Evolutionary conservation across 2,888 invertebrate species (phyloP).

Genomic region (Cecidostiba fungosa): DNA sequence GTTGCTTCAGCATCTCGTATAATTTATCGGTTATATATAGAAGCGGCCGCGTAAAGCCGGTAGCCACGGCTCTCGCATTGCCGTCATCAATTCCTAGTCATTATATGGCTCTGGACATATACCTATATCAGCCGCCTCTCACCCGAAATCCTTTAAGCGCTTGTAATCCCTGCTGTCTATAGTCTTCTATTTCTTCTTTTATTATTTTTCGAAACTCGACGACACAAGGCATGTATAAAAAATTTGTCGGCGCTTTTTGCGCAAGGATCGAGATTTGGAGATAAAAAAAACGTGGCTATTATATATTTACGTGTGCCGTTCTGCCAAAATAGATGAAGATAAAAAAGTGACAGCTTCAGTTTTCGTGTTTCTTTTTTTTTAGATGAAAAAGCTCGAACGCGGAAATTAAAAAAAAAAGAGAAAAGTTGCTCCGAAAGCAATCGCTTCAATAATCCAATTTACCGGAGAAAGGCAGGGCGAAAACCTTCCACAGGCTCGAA

Average conservation of each 20-base stretch:
- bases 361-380: no score
- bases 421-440: neutral
- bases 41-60: conserved; percentile 38
- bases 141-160: neutral
- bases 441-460: neutral
- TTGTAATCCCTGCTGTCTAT: neutral
- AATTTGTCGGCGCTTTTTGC: neutral
- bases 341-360: no score
- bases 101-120: neutral
- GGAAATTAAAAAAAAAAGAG: neutral
- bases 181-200: neutral
- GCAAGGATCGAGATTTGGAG: neutral
- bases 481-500: neutral
- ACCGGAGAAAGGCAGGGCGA: neutral
- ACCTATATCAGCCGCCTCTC: neutral
- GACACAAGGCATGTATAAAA: neutral
- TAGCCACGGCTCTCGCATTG: conserved; percentile 27
- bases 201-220: neutral
- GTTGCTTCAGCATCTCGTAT: neutral
- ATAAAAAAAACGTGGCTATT: neutral
- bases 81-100: conserved; percentile 29
- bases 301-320: neutral
- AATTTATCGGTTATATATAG: conserved; percentile 16
- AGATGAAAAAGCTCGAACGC: no score
- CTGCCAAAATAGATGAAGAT: no score